Base-by-base conservation (phyloP, 2,888 invertebrate genomes). In the Tetramorium bicarinatum region DNA sequence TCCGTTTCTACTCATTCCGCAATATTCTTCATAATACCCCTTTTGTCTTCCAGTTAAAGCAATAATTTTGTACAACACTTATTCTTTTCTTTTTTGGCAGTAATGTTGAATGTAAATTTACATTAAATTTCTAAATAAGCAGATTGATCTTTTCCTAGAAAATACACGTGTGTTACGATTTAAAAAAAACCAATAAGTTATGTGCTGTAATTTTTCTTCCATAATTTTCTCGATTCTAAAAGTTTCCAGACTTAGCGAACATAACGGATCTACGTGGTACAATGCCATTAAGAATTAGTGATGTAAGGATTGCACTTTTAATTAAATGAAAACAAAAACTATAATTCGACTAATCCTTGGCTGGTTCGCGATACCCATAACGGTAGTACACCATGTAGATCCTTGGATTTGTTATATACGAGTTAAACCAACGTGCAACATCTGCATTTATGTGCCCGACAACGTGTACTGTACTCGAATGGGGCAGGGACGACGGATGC, bases 381-480 rank as follows among this genome's bases (percentile, higher is more conserved):
- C 11, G 21, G 2, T 54, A 54, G 11, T 44, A 2, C 44, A 56
- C 44, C 56, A 49, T 21, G 25, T 21, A 79, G 15, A 71, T 56
- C 13, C 44, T 71, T 34, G 34, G 8, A 79, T 79, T 77, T 9
- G 34, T 54, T 29, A n/a, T 47, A 56, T 38, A 25, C n/a, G 49
- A 67, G 8, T 80, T 56, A 15, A 69, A 54, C 15, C 11, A 49
- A 74, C 41, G 41, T 47, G 61, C 7, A 59, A 56, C 54, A 66
- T 34, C 34, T 47, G 44, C 13, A 47, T 77, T 38, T 29, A 49
- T 38, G 13, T 52, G 11, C 2, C 44, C 41, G 64, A 62, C 4
- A 11, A 49, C 69, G 74, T 82, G 74, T 82, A 54, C 74, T 82
- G 86, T 69, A 82, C 64, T 44, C 86, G 56, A 74, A 82, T 49